These are phyloP conservation scores for Eospalax fontanierii DNA, from an alignment of 2,797 vertebrate genomes.

Conservation along the genomic window DNA sequence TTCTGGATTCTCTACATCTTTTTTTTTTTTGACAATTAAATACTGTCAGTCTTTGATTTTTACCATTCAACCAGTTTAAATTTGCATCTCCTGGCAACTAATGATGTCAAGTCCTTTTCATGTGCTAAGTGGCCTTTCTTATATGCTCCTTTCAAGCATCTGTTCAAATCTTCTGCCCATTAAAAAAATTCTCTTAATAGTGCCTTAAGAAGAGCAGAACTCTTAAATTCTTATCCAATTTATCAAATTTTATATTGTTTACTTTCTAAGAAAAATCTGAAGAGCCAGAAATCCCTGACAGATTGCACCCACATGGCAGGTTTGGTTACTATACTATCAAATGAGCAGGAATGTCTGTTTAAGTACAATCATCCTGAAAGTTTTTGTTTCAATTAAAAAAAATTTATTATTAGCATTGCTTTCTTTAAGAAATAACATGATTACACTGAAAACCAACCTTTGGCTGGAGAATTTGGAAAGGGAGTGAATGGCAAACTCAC, in stretches of 20 bases:
- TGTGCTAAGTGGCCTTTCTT: conserved; percentile 41
- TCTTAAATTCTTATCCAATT: conserved; percentile 23
- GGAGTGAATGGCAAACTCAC: too few species aligned
- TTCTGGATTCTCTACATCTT: neutral
- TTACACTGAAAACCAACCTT: too few species aligned
- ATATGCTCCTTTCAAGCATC: conserved; percentile 41
- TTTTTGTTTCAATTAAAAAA: neutral
- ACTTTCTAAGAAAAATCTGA: conserved; percentile 42
- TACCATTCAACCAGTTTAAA: conserved; percentile 14
- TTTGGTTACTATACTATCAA: neutral
- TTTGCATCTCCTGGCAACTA: conserved; percentile 46
- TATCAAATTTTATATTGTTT: conserved; percentile 47
- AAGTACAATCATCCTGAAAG: conserved; percentile 21
- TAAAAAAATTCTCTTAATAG: neutral
- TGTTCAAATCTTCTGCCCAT: conserved; percentile 20
- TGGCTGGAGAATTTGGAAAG: too few species aligned
- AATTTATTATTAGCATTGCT: too few species aligned
- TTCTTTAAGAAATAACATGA: too few species aligned
- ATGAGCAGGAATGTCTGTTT: neutral
- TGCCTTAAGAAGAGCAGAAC: conserved; percentile 51
- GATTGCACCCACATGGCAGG: neutral
- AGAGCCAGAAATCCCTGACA: conserved; percentile 25
- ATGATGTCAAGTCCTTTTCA: conserved; percentile 24
- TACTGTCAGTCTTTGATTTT: conserved; percentile 33
- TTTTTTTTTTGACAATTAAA: neutral